Conservation (phyloP, 2,797 vertebrate genomes). For the Thaleichthys pacificus region DNA sequence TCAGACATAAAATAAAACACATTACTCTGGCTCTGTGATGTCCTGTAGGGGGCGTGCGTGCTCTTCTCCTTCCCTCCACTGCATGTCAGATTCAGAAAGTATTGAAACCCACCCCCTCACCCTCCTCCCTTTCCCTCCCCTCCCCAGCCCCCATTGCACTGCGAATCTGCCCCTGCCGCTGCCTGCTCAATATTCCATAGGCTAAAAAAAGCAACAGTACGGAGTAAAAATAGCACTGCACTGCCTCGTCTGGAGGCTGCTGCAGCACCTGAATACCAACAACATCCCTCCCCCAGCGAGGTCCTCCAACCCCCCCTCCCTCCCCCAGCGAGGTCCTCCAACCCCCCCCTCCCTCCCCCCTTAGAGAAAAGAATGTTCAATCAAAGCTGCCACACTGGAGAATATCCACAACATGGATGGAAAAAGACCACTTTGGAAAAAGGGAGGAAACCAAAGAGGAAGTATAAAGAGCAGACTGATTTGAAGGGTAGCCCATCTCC, state of each 20-base stretch:
- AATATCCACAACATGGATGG: no score
- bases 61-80: constrained; percentile 39
- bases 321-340: no score
- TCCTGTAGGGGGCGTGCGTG: constrained; percentile 58
- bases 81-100: constrained; percentile 78
- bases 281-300: constrained; percentile 53
- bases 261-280: constrained; percentile 93
- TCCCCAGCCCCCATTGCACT: constrained; percentile 41
- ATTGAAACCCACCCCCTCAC: constrained; percentile 77
- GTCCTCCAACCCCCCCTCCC: constrained; percentile 24
- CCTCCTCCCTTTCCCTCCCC: constrained; percentile 23
- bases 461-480: no score
- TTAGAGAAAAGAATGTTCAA: no score
- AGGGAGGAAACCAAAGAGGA: no score
- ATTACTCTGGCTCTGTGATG: constrained; percentile 12
- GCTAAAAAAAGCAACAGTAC: constrained; percentile 95
- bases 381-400: no score
- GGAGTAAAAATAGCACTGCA: constrained; percentile 96
- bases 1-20: neutral
- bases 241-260: constrained; percentile 91
- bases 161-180: constrained; percentile 61
- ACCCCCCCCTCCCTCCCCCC: constrained; percentile 18
- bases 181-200: constrained; percentile 87
- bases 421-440: no score
- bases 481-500: no score